phyloP scores from a whole-genome alignment of 2,113 vertebrate species.

The Esox niger region DNA sequence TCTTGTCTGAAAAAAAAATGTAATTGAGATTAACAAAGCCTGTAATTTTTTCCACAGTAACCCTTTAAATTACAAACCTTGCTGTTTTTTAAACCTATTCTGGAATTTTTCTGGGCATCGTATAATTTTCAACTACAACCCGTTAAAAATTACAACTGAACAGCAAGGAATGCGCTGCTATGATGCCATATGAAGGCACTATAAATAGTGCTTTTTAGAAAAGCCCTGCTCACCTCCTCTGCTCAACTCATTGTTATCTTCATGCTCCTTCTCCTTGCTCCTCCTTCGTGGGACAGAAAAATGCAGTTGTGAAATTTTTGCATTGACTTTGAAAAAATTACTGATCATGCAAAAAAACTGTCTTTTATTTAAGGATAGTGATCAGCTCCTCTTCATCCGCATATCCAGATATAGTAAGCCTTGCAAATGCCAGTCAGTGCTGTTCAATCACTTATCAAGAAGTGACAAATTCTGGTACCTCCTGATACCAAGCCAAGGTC shows the following conservation, averaged over 20 bases:
- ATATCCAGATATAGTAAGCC: no score
- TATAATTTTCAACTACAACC: conserved; percentile 7
- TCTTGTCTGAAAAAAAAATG: not conserved
- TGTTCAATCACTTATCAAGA: no score
- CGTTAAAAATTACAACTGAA: conserved; percentile 20
- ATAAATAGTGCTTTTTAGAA: conserved; percentile 18
- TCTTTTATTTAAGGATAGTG: no score
- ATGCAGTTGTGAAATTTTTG: no score
- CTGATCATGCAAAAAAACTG: no score
- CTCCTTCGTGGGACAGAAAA: no score
- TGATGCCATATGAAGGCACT: conserved; percentile 35
- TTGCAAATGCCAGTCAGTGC: no score
- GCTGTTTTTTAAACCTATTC: conserved; percentile 25
- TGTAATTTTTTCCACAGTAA: not conserved
- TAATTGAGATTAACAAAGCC: conserved; percentile 27
- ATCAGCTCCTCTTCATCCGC: no score
- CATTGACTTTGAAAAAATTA: no score
- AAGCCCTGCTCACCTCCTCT: not conserved
- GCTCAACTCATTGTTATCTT: not conserved
- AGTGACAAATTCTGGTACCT: no score
- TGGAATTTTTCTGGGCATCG: conserved; percentile 29
- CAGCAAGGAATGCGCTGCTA: no score
- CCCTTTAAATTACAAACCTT: conserved; percentile 6
- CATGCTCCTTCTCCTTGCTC: not conserved
- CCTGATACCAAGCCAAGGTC: no score